Evolutionary conservation across 2,113 vertebrate genomes (phyloP).

Genomic region (Apeltes quadracus): DNA sequence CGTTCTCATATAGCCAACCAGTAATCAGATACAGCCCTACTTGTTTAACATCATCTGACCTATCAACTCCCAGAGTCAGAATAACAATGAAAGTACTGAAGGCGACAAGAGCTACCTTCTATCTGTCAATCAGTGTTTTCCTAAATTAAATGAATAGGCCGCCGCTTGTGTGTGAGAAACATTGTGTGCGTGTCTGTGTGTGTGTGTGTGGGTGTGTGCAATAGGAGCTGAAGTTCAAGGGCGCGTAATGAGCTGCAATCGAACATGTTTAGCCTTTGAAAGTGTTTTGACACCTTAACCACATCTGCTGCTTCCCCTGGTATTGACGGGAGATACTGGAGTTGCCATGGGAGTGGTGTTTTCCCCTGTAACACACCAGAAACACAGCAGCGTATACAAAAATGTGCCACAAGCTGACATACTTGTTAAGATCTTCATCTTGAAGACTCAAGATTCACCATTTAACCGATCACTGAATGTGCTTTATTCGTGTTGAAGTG

Average conservation of each 20-base stretch:
- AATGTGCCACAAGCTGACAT: background rate
- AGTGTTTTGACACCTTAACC: conserved; percentile 76
- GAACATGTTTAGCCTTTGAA: conserved; percentile 47
- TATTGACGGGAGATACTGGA: conserved; percentile 31
- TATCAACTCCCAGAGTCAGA: background rate
- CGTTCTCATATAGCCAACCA: background rate
- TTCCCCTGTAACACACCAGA: background rate
- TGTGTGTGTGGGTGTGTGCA: conserved; percentile 29
- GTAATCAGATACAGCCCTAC: background rate
- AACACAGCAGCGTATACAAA: background rate
- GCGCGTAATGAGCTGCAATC: conserved; percentile 71
- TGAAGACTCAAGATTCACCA: background rate
- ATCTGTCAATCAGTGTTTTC: conserved; percentile 22
- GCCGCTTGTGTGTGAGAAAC: conserved; percentile 22
- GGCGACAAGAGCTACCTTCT: background rate
- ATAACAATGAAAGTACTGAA: background rate
- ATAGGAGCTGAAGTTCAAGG: conserved; percentile 55
- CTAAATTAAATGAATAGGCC: conserved; percentile 32
- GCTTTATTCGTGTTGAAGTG: conserved; percentile 39
- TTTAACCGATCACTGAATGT: conserved; percentile 3
- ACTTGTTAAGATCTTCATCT: background rate
- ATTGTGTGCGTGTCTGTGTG: conserved; percentile 24
- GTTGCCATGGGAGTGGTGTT: conserved; percentile 13
- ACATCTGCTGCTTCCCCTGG: conserved; percentile 44
- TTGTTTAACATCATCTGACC: background rate